phyloP scores from a whole-genome alignment of 2,888 invertebrate species.

The Melieria picta region DNA sequence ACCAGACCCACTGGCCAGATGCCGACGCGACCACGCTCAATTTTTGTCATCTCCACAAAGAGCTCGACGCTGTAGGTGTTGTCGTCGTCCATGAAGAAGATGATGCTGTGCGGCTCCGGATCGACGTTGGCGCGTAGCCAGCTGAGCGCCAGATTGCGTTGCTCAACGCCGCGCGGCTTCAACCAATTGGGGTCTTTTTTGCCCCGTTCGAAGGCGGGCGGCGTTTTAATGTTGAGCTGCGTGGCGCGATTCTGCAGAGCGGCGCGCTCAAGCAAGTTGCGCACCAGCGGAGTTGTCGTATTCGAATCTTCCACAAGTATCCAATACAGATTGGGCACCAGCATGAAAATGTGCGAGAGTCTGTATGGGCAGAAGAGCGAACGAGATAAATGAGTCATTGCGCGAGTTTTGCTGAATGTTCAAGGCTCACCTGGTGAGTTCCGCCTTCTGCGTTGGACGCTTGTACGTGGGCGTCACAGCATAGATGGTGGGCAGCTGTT shows the following conservation, averaged over 20 bases:
- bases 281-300: slow-evolving; percentile 71
- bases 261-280: slow-evolving; percentile 72
- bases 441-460: slow-evolving; percentile 91
- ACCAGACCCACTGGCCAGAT: slow-evolving; percentile 97
- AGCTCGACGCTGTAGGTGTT: slow-evolving; percentile 91
- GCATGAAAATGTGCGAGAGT: slow-evolving; percentile 85
- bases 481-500: slow-evolving; percentile 77
- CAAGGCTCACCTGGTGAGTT: slow-evolving; percentile 78
- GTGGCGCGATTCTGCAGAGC: slow-evolving; percentile 68
- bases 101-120: slow-evolving; percentile 72
- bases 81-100: slow-evolving; percentile 98
- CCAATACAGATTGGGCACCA: slow-evolving; percentile 92
- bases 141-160: slow-evolving; percentile 84
- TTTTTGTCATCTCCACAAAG: slow-evolving; percentile 88
- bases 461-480: slow-evolving; percentile 93
- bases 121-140: slow-evolving; percentile 71
- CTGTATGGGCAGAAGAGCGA: slow-evolving; percentile 64
- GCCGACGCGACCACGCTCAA: slow-evolving; percentile 77
- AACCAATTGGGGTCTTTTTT: slow-evolving; percentile 76
- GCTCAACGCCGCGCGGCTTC: slow-evolving; percentile 89
- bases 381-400: background rate
- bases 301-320: slow-evolving; percentile 89
- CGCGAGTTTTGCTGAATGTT: background rate
- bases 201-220: slow-evolving; percentile 75
- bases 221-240: slow-evolving; percentile 76